Evolutionary conservation across 2,888 invertebrate genomes (phyloP).

Genomic region (Volucella bombylans): DNA sequence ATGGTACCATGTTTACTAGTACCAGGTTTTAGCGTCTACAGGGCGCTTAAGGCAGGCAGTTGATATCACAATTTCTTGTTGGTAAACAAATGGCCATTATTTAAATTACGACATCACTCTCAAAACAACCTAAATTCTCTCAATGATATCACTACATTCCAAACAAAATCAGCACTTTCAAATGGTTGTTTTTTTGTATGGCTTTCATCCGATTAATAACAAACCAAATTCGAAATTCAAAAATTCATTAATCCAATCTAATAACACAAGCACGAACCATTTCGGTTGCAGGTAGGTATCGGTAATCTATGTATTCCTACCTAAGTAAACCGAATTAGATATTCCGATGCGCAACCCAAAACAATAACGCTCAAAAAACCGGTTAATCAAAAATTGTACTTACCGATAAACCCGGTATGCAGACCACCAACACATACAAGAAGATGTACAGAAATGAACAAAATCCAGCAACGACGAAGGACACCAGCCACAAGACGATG

Average conservation of each 20-base stretch:
- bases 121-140: too few species aligned
- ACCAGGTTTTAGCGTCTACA: too few species aligned
- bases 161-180: background rate
- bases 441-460: slow-evolving; percentile 88
- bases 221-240: slow-evolving; percentile 9
- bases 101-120: too few species aligned
- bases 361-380: background rate
- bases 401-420: slow-evolving; percentile 87
- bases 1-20: too few species aligned
- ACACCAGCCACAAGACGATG: slow-evolving; percentile 86
- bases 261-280: slow-evolving; percentile 5
- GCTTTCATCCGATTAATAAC: background rate
- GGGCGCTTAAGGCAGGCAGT: too few species aligned
- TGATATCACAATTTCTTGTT: too few species aligned
- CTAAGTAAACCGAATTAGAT: background rate
- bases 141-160: background rate
- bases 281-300: too few species aligned
- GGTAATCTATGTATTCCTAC: background rate
- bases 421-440: slow-evolving; percentile 87
- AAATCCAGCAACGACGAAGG: slow-evolving; percentile 87
- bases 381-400: slow-evolving; percentile 79
- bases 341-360: background rate
- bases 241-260: slow-evolving; percentile 17
- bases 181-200: background rate
- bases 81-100: too few species aligned